Evolutionary conservation across 2,797 vertebrate genomes (phyloP), one percentile per base, ranked within the genome.

Genomic region (Phataginus tetradactyla): DNA sequence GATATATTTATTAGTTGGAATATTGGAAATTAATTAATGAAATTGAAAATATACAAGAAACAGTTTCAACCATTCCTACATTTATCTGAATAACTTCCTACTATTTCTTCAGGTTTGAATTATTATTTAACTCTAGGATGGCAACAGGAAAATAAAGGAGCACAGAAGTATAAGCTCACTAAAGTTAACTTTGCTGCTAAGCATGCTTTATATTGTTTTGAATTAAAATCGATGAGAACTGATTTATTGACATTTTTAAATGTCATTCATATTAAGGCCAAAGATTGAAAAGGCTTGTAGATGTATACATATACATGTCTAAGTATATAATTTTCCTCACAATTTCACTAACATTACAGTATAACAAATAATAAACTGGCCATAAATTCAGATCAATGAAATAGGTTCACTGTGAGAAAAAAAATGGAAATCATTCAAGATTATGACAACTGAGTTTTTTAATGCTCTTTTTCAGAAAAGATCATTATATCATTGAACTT

Each of bases 361-460:
- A 34, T 94, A 93, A 95, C 45, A 97, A 97, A 97, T 89, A 90
- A 93, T 95, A 89, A 97, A 68, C 45, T 97, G 74, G 42, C n/a
- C 95, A 95, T 96, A 97, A 95, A 83, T 81, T 96, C 91, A 96
- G 1, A 0, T 18, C 75, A 91, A 78, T 53, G 39, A 97, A 96
- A 84, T 75, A 97, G 90, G 20, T 96, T 98, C 57, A 92, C 83
- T 88, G 87, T 68, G 84, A 86, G 39, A 93, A 95, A 97, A 98
- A 98, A 95, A 96, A 63, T 91, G 69, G 95, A 97, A 98, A 97
- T 96, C 96, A 63, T 94, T 97, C 66, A 97, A 97, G 88, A 97
- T 94, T 96, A 96, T 96, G 95, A 97, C 90, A 86, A 97, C 89
- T 97, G 96, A 94, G 93, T 97, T 96, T 97, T 90, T 98, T 77